A percentile compares a stretch with the other conserved stretches of the same genome.
Conservation (phyloP, 2,113 vertebrate genomes). For the Lamprologus lemairii region DNA sequence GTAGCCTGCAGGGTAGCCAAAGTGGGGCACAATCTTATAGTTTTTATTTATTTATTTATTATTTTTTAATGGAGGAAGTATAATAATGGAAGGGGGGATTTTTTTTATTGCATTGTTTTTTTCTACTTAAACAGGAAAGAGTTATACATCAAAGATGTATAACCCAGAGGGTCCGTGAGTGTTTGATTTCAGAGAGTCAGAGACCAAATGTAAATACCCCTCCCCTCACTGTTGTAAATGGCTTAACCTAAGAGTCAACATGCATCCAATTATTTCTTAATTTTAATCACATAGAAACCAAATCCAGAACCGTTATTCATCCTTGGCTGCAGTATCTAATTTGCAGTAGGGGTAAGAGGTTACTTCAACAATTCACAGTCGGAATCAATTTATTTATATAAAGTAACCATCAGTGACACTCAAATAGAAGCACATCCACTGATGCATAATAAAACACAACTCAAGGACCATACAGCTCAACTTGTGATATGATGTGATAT, state of each 20-base stretch:
- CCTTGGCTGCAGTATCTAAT: conserved; percentile 4
- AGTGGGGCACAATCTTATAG: conserved; percentile 26
- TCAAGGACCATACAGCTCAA: not conserved
- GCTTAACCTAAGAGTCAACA: conserved; percentile 31
- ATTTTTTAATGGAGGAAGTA: not conserved
- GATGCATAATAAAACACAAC: not conserved
- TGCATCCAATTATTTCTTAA: conserved; percentile 23
- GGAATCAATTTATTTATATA: not conserved
- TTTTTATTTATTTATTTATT: not conserved
- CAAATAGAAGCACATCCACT: not conserved
- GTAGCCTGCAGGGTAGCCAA: conserved; percentile 20
- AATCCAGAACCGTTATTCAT: not conserved
- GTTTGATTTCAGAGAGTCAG: conserved; percentile 7
- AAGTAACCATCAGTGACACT: not conserved
- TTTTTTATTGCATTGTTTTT: conserved; percentile 9
- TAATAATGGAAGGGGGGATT: not conserved
- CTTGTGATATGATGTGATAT: not conserved
- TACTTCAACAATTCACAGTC: not conserved
- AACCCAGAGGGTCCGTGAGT: not conserved
- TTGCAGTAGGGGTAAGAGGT: not conserved
- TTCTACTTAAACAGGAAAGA: not conserved
- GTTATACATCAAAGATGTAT: not conserved
- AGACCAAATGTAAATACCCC: conserved; percentile 16
- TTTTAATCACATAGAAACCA: conserved; percentile 47
- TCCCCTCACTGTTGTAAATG: conserved; percentile 24